Conservation (phyloP, 2,797 vertebrate genomes). For the Ptychadena robeensis region DNA sequence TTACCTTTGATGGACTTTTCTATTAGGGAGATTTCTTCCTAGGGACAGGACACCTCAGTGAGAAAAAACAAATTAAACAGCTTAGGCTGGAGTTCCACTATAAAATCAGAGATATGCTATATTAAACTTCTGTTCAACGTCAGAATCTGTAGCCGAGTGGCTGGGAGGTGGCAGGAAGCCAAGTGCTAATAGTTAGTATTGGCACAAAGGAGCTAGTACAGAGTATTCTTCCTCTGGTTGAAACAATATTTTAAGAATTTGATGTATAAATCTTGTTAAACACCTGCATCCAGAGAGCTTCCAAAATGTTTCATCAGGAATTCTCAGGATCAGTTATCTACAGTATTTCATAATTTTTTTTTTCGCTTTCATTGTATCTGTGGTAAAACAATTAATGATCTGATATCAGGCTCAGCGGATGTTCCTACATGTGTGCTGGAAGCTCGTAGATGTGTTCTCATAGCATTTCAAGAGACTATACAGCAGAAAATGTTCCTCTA, state of each 20-base stretch:
- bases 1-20: no score
- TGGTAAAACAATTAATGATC: constrained; percentile 21
- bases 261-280: constrained; percentile 75
- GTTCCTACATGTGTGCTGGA: not conserved
- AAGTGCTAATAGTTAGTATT: constrained; percentile 80
- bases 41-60: no score
- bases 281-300: constrained; percentile 76
- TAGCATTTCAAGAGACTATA: no score
- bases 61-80: not conserved
- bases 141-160: constrained; percentile 74
- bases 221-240: constrained; percentile 76
- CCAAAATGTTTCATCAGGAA: constrained; percentile 76
- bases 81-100: no score
- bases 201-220: constrained; percentile 75
- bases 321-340: constrained; percentile 71
- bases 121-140: constrained; percentile 79
- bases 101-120: constrained; percentile 56
- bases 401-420: constrained; percentile 16
- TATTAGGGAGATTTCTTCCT: no score
- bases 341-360: constrained; percentile 59
- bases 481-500: not conserved
- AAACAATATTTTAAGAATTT: constrained; percentile 80
- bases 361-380: constrained; percentile 4
- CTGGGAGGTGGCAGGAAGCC: constrained; percentile 73
- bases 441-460: not conserved